phyloP scores from a whole-genome alignment of 2,888 invertebrate genomes.

The Eristalis arbustorum region DNA sequence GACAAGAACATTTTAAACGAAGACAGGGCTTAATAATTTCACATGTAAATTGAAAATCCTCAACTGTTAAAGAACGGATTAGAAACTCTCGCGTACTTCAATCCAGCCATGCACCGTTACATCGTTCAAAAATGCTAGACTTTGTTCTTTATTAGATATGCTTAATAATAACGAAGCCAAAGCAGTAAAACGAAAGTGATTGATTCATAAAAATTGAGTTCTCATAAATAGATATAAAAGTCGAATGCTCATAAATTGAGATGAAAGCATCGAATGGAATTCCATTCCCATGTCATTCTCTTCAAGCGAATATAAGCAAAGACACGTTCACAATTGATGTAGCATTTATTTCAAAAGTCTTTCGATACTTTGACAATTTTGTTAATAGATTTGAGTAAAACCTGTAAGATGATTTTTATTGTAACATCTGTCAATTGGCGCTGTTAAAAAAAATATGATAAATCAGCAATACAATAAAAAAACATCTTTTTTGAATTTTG shows the following conservation, averaged over 20 bases:
- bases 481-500: no score
- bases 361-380: neutral
- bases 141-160: neutral
- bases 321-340: neutral
- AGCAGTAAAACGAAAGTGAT: neutral
- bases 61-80: no score
- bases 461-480: no score
- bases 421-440: no score
- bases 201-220: neutral
- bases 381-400: no score
- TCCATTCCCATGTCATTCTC: neutral
- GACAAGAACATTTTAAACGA: no score
- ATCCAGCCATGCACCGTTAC: neutral
- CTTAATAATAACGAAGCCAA: neutral
- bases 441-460: neutral
- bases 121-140: neutral
- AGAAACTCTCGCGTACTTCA: neutral
- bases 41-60: no score
- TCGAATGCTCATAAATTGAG: neutral
- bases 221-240: neutral
- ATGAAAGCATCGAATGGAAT: neutral
- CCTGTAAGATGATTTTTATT: no score
- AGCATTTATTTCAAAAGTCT: neutral
- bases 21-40: neutral
- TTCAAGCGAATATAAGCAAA: neutral